A percentile compares a stretch with the other conserved stretches of the same genome.
Conservation (phyloP, 1,140 invertebrate genomes). For the Ceratitis capitata region DNA sequence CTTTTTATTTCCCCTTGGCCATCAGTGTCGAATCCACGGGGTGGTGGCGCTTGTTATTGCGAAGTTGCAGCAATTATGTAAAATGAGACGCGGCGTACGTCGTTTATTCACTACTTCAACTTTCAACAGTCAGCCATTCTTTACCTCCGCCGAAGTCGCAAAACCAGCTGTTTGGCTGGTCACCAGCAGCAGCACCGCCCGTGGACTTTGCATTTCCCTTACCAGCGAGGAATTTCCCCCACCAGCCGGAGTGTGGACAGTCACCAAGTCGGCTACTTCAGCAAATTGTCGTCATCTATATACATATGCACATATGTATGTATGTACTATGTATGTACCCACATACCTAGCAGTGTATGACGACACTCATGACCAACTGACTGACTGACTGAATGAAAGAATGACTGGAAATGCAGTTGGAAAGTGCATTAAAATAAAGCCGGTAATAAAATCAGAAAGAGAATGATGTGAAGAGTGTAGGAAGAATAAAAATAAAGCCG, state of each 20-base stretch:
- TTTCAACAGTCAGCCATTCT: background rate
- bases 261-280: background rate
- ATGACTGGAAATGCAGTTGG: slow-evolving; percentile 39
- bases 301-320: too few relatives aligned
- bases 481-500: background rate
- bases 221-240: background rate
- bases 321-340: too few relatives aligned
- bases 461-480: background rate
- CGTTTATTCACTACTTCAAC: background rate
- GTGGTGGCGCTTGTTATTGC: background rate
- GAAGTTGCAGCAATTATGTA: slow-evolving; percentile 40
- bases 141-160: background rate
- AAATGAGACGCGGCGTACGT: slow-evolving; percentile 24
- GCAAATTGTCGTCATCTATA: slow-evolving; percentile 41
- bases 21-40: background rate
- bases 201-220: background rate
- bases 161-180: background rate
- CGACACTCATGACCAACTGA: slow-evolving; percentile 63
- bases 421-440: slow-evolving; percentile 4
- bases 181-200: background rate
- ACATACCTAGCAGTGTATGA: slow-evolving; percentile 41
- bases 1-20: background rate
- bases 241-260: background rate
- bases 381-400: slow-evolving; percentile 48
- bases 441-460: slow-evolving; percentile 30